Conservation (phyloP, 1,140 invertebrate genomes). For the Hycleus cichorii region DNA sequence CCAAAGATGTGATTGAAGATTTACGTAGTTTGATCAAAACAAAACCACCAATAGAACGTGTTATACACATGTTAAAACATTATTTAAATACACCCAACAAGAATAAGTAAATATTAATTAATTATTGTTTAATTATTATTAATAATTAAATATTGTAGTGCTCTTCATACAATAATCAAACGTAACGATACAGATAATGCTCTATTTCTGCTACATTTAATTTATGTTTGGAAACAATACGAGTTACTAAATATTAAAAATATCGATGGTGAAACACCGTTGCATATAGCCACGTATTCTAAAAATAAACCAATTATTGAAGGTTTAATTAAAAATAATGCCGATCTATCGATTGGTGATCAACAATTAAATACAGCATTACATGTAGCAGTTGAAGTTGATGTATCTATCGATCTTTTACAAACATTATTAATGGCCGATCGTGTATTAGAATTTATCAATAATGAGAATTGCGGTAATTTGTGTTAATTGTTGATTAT, state of each 20-base stretch:
- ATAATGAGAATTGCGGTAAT: conserved; percentile 38
- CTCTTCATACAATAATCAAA: conserved; percentile 25
- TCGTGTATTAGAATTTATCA: conserved; percentile 25
- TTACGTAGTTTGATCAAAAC: conserved; percentile 29
- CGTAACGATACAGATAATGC: conserved; percentile 18
- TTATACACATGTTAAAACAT: conserved; percentile 22
- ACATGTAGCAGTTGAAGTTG: conserved; percentile 46
- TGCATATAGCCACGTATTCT: conserved; percentile 25
- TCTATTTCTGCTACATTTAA: conserved; percentile 23
- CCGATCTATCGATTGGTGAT: conserved; percentile 46
- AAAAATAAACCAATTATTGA: conserved; percentile 31
- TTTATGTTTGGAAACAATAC: conserved; percentile 15
- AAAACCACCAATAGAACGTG: conserved; percentile 15
- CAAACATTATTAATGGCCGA: conserved; percentile 13
- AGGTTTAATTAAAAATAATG: conserved; percentile 40
- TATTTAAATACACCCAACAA: conserved; percentile 20
- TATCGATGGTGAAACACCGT: conserved; percentile 11
- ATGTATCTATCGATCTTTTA: conserved; percentile 23
- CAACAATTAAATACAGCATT: conserved; percentile 44
- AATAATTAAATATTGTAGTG: conserved; percentile 17
- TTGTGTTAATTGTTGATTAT: neutral
- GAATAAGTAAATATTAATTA: conserved; percentile 10
- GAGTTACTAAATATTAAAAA: conserved; percentile 20
- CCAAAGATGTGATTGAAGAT: conserved; percentile 21
- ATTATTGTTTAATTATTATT: neutral